phyloP scores from a whole-genome alignment of 2,888 invertebrate genomes.

The Paralinhomoeus sp. region DNA sequence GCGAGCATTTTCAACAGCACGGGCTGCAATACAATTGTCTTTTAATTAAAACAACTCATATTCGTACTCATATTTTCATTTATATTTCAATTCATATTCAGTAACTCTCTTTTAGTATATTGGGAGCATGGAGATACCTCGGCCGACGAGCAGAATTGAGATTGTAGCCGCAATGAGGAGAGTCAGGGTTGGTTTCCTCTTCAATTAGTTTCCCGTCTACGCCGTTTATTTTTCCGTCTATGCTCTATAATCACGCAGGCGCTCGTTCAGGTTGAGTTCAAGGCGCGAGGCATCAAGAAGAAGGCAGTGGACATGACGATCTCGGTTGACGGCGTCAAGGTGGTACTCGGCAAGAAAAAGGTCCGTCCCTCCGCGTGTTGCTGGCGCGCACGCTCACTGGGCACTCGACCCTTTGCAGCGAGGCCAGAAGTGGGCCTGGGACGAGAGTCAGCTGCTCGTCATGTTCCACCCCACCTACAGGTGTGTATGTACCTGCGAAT shows the following conservation, averaged over 20 bases:
- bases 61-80: no score
- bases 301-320: slow-evolving; percentile 83
- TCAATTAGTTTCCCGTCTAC: background rate
- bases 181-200: slow-evolving; percentile 48
- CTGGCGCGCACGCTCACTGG: background rate
- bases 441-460: slow-evolving; percentile 47
- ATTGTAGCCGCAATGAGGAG: slow-evolving; percentile 97
- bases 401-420: slow-evolving; percentile 25
- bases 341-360: slow-evolving; percentile 53
- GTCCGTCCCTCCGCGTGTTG: no score
- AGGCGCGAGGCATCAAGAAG: slow-evolving; percentile 88
- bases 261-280: slow-evolving; percentile 49
- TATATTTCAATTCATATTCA: background rate
- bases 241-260: background rate
- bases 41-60: no score
- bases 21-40: no score
- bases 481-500: slow-evolving; percentile 27
- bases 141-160: slow-evolving; percentile 84
- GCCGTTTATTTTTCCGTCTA: background rate
- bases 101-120: slow-evolving; percentile 56
- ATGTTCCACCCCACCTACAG: slow-evolving; percentile 51
- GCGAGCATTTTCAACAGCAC: slow-evolving; percentile 15
- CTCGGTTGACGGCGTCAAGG: slow-evolving; percentile 78
- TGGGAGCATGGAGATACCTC: slow-evolving; percentile 84
- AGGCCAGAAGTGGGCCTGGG: slow-evolving; percentile 42